Evolutionary conservation across 2,888 invertebrate species (phyloP).

Genomic region (Tipula lateralis): DNA sequence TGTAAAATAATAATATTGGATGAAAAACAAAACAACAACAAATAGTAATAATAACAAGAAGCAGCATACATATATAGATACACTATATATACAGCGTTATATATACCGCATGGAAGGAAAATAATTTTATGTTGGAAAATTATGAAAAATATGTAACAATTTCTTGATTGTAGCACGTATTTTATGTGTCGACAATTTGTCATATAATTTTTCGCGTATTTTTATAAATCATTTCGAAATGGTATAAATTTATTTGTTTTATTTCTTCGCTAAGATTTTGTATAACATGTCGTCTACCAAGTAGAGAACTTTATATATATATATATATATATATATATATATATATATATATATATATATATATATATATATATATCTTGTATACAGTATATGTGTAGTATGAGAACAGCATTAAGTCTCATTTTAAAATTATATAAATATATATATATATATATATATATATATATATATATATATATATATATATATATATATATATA

Average conservation of each 20-base stretch:
- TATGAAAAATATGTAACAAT: not conserved
- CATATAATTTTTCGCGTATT: not conserved
- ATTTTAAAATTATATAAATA: not conserved
- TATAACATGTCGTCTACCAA: too few species aligned
- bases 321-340: too few species aligned
- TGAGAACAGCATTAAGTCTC: not conserved
- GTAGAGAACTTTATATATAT: too few species aligned
- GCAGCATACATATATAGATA: not conserved
- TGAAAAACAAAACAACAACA: not conserved
- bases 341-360: too few species aligned
- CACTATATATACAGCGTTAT: not conserved
- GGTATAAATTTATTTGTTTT: not conserved
- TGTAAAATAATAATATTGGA: not conserved
- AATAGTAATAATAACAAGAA: not conserved
- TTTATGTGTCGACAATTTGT: not conserved
- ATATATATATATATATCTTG: not conserved
- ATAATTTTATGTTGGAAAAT: not conserved
- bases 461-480: not conserved
- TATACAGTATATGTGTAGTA: too few species aligned
- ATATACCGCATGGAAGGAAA: not conserved
- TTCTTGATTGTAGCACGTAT: not conserved
- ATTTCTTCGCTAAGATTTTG: not conserved
- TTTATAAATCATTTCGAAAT: conserved; percentile 3
- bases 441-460: not conserved
- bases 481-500: not conserved